Evolutionary conservation across 2,113 vertebrate genomes (phyloP), one percentile per base, ranked within the genome.

Genomic region (Scomber colias): DNA sequence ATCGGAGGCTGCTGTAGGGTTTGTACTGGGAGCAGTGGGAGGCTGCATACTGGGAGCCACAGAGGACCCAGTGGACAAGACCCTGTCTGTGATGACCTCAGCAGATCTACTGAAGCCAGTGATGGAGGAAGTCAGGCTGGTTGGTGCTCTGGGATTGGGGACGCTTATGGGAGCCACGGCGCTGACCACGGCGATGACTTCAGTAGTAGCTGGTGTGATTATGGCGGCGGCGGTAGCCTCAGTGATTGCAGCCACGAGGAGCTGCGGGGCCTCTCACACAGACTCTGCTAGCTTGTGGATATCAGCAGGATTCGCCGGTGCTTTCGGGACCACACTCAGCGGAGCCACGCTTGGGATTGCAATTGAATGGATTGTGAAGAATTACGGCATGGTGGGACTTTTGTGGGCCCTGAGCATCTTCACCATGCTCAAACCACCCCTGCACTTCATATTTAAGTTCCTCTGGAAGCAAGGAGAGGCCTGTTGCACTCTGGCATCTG

Each of bases 91-190:
- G 15, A 85, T 94, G 85, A 92, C 86, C 13, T 44, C 77, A 45
- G 74, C 74, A 3, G 56, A 48, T 48, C 77, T 77, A 2, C 40
- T 94, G 48, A 84, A 83, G 21, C 90, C 92, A 0, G 11, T 95
- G 59, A 71, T 81, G n/a, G 89, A 91, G 10, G 92, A 91, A 3
- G 84, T 90, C 5, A 67, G 60, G 67, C 84, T 81, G 4, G 78
- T 95, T 31, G 93, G 94, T 5, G 70, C 93, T n/a, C 82, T 95
- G 21, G 93, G 92, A 0, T 45, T 94, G 15, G 93, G 94, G 11
- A 83, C 85, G 21, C 87, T 94, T 0, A 69, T 94, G 3, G 94
- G 93, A 61, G 87, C 93, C 2, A 90, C 92, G 3, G 90, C 93
- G 0, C 72, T 94, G 30, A 92, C 92, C 30, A 66, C 83, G 8